These are phyloP conservation scores for Megaceryle torquata DNA, from an alignment of 2,113 vertebrate genomes.

Conservation along the genomic window DNA sequence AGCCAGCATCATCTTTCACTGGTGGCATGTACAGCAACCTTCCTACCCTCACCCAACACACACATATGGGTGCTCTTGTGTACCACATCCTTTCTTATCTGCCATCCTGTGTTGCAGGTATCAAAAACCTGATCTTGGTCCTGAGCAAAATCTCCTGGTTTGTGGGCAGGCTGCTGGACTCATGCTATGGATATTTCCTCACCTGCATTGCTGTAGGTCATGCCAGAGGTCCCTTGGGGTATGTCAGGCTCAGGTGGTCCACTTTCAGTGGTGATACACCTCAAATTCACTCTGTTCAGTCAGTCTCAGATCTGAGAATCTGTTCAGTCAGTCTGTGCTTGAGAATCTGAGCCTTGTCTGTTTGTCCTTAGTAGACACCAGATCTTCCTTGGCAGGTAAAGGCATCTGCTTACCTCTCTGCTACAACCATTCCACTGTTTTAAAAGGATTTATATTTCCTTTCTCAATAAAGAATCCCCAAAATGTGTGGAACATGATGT, in stretches of 20 bases:
- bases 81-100: neutral
- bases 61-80: neutral
- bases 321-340: neutral
- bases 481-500: neutral
- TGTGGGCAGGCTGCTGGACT: neutral
- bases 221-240: neutral
- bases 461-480: neutral
- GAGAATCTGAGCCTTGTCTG: neutral
- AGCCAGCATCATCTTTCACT: neutral
- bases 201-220: rapidly evolving
- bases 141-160: neutral
- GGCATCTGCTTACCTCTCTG: neutral
- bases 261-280: neutral
- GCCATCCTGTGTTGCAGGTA: neutral
- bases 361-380: neutral
- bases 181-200: neutral
- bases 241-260: neutral
- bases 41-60: neutral
- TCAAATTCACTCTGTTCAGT: neutral
- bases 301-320: too few relatives aligned
- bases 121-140: neutral
- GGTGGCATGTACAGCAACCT: neutral
- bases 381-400: neutral
- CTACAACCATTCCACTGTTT: neutral
- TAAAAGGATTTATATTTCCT: neutral